Evolutionary conservation across 1,140 invertebrate genomes (phyloP).

Genomic region (Plodia interpunctella): DNA sequence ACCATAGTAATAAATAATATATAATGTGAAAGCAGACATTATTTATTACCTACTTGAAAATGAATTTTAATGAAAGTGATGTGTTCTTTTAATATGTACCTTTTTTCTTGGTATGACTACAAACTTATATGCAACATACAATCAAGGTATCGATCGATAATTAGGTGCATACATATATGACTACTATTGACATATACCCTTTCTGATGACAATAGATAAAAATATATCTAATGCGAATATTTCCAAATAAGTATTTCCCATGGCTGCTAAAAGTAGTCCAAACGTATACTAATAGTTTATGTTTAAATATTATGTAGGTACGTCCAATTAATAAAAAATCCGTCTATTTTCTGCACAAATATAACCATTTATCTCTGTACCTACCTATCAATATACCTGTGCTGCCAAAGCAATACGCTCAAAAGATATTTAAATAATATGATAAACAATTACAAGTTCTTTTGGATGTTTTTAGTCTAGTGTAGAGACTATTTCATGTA

Average conservation of each 20-base stretch:
- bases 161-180: too few species aligned
- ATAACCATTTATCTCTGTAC: not conserved
- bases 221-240: not conserved
- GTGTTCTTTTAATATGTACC: too few species aligned
- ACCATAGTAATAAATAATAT: too few species aligned
- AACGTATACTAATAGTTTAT: not conserved
- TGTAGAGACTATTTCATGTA: too few species aligned
- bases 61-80: too few species aligned
- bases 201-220: not conserved
- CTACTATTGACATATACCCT: not conserved
- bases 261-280: too few species aligned
- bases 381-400: not conserved
- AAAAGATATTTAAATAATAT: not conserved
- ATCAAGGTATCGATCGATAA: too few species aligned
- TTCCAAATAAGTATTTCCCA: too few species aligned
- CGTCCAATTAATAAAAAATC: constrained; percentile 15
- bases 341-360: constrained; percentile 18
- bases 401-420: constrained; percentile 14
- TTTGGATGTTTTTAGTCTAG: not conserved
- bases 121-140: too few species aligned
- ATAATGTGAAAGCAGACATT: too few species aligned
- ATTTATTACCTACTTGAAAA: too few species aligned
- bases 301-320: constrained; percentile 5
- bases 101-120: too few species aligned
- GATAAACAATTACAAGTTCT: not conserved